Conservation (phyloP, 2,113 vertebrate species). For the Sinocyclocheilus maitianheensis region DNA sequence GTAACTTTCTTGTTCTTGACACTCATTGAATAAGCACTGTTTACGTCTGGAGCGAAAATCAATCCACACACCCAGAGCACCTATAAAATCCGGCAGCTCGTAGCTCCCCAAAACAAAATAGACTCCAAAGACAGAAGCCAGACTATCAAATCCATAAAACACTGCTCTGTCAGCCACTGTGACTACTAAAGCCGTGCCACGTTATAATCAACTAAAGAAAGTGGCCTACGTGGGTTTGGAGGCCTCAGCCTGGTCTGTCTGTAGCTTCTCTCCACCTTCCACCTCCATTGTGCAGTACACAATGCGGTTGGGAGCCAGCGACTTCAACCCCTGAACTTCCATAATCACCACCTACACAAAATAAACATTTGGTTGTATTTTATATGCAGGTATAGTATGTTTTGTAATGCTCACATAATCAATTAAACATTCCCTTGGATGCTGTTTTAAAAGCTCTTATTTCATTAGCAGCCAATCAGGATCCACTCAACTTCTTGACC, state of each 20-base stretch:
- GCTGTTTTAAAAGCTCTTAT: neutral
- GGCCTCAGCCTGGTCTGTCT: conserved; percentile 97
- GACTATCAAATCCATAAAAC: conserved; percentile 44
- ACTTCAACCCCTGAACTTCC: conserved; percentile 97
- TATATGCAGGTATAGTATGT: conserved; percentile 18
- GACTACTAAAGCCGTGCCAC: conserved; percentile 36
- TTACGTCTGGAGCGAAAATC: conserved; percentile 48
- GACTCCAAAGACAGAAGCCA: conserved; percentile 28
- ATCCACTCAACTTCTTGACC: neutral
- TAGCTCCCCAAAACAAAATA: conserved; percentile 48
- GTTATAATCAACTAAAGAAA: conserved; percentile 48
- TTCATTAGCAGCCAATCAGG: neutral
- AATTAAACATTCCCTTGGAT: neutral
- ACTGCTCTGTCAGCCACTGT: conserved; percentile 28
- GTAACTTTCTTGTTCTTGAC: conserved; percentile 15
- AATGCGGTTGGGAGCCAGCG: conserved; percentile 95
- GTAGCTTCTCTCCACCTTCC: conserved; percentile 96
- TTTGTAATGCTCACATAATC: neutral
- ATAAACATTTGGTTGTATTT: conserved; percentile 41
- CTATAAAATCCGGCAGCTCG: conserved; percentile 30
- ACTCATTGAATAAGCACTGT: conserved; percentile 32
- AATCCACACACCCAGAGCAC: conserved; percentile 23
- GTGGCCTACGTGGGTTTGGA: conserved; percentile 94
- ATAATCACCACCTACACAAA: conserved; percentile 92
- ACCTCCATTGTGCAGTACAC: conserved; percentile 99